These are phyloP conservation scores for Mactromeris polynyma DNA, from an alignment of 2,888 invertebrate genomes.

Conservation along the genomic window DNA sequence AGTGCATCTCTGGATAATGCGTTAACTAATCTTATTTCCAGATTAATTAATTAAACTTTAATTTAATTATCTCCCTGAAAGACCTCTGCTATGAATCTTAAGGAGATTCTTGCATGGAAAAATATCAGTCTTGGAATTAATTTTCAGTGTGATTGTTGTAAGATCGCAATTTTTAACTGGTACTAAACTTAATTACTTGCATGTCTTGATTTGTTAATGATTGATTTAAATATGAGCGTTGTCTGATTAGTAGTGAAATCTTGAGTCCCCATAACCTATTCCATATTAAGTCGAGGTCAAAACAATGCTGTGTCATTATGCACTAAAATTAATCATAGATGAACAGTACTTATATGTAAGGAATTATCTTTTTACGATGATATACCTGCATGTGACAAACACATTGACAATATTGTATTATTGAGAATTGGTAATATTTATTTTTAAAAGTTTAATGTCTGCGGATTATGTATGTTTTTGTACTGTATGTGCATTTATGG, in stretches of 20 bases:
- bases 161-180: not conserved
- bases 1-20: not conserved
- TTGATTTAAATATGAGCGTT: not conserved
- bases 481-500: too few relatives aligned
- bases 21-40: not conserved
- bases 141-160: not conserved
- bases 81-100: not conserved
- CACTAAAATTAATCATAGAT: too few relatives aligned
- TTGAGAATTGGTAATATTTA: too few relatives aligned
- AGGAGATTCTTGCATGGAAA: not conserved
- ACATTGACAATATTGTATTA: too few relatives aligned
- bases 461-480: too few relatives aligned
- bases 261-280: too few relatives aligned
- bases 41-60: slow-evolving; percentile 11
- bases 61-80: not conserved
- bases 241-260: not conserved
- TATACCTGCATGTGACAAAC: too few relatives aligned
- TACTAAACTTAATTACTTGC: not conserved
- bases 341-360: too few relatives aligned
- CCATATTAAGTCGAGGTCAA: too few relatives aligned
- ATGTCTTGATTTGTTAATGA: not conserved
- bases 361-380: too few relatives aligned
- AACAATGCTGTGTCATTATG: too few relatives aligned
- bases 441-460: too few relatives aligned
- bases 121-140: not conserved